Base-by-base conservation (phyloP, 2,888 invertebrate species). In the Tholera decimalis region DNA sequence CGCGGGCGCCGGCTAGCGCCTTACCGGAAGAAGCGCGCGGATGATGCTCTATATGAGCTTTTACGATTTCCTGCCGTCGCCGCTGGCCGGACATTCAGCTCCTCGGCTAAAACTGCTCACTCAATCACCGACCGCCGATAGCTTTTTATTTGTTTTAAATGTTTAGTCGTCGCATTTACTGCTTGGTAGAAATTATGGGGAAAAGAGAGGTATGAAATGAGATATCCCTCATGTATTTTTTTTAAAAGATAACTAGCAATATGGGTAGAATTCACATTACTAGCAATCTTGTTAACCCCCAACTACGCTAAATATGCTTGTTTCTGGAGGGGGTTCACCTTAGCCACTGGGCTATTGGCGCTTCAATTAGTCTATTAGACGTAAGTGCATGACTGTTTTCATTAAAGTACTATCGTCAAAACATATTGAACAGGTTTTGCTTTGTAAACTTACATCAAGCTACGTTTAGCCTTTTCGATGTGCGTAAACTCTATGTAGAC, bases 41-140 rank as follows among this genome's bases (percentile, higher is more conserved):
- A 74, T 84, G 86, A 82, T 86, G 90, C 89, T 93, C 91, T 91
- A 91, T 90, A 92, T 93, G 93, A 89, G 92, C 92, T 91, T 94
- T 95, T 94, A 95, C 91, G 92, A 93, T 92, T 94, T 95, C 95
- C 95, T 92, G 93, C 88, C 28, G 28, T 87, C 87, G 91, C 84
- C 85, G 80, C 61, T 30, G 47, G 83, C 84, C 86, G 88, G 87
- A 84, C 85, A 86, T 80, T 80, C 79, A 71, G 80, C 83, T 82
- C 79, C 77, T 74, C 58, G 76, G 81, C 86, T 87, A 84, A 86
- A 87, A 84, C 85, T 74, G 86, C 82, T 82, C 85, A 82, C 83
- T 87, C 85, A 82, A 84, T 84, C 86, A 80, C 70, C 81, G 73
- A 80, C 81, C 75, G 80, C 82, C 76, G 55, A 26, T 78, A 53